Evolutionary conservation across 2,113 vertebrate species (phyloP).

Genomic region (Lophochroa leadbeateri): DNA sequence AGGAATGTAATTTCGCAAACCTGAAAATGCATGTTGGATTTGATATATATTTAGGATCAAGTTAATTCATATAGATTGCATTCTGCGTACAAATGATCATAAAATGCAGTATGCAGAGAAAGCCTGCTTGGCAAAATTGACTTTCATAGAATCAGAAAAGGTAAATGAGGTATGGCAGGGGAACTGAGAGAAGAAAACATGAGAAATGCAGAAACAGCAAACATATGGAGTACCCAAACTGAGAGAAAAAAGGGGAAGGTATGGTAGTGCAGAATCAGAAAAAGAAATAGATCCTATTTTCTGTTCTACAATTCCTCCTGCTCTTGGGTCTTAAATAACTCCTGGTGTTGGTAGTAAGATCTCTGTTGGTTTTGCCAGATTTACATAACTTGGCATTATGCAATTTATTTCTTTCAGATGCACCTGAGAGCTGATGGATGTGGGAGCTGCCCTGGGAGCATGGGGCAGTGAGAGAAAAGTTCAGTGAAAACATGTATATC

Average conservation of each 20-base stretch:
- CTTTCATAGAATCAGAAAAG: not conserved
- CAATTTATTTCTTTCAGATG: not conserved
- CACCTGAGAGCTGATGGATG: not conserved
- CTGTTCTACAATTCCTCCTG: not conserved
- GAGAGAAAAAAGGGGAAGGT: not conserved
- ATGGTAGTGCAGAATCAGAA: not conserved
- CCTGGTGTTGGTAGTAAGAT: not conserved
- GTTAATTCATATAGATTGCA: slow-evolving; percentile 32
- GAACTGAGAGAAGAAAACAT: slow-evolving; percentile 8
- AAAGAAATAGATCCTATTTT: not conserved
- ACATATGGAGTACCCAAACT: not conserved
- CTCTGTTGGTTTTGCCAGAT: not conserved
- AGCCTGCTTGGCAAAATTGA: not conserved
- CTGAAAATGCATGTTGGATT: slow-evolving; percentile 39
- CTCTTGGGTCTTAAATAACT: slow-evolving; percentile 30
- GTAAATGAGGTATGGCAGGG: not conserved
- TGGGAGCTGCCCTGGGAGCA: not conserved
- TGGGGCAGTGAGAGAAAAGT: not conserved
- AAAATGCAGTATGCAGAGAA: slow-evolving; percentile 27
- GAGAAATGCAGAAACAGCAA: slow-evolving; percentile 13
- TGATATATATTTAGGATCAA: slow-evolving; percentile 58
- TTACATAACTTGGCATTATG: slow-evolving; percentile 5
- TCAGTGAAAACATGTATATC: not conserved
- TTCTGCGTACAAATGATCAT: slow-evolving; percentile 30
- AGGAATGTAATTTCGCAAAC: slow-evolving; percentile 49